phyloP scores from a whole-genome alignment of 2,797 vertebrate species.

The Galaxias olidus region DNA sequence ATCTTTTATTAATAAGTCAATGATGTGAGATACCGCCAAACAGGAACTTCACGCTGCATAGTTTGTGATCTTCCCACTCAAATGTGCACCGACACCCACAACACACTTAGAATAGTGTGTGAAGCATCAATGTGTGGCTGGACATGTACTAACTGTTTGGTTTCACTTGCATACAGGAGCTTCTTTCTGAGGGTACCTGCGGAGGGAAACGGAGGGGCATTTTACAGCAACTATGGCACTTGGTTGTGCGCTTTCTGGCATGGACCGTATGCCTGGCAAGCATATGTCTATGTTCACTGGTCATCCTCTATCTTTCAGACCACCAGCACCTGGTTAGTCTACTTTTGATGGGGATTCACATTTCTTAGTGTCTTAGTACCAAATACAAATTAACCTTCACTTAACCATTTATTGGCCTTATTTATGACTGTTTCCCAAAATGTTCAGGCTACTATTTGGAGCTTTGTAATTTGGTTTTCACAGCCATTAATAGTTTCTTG shows the following conservation, averaged over 20 bases:
- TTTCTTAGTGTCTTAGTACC: no score
- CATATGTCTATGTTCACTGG: conserved; percentile 52
- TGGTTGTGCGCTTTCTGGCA: conserved; percentile 39
- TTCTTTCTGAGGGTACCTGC: conserved; percentile 71
- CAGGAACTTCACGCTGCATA: neutral
- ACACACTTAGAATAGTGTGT: neutral
- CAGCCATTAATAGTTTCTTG: no score
- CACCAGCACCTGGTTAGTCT: conserved; percentile 39
- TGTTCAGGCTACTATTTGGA: no score
- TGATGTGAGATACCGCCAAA: neutral
- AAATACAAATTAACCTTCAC: no score
- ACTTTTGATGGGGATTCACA: no score
- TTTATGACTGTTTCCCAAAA: neutral
- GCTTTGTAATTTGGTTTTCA: no score
- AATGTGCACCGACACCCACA: neutral
- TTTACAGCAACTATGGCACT: conserved; percentile 44
- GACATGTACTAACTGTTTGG: neutral
- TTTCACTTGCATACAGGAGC: conserved; percentile 72
- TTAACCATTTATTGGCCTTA: neutral
- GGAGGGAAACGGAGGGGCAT: conserved; percentile 22
- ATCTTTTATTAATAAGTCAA: no score
- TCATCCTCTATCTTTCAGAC: conserved; percentile 61
- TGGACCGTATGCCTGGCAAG: conserved; percentile 73
- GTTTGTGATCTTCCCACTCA: no score
- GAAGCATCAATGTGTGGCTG: neutral